Evolutionary conservation across 2,113 vertebrate species (phyloP).

Genomic region (Sapayoa aenigma): DNA sequence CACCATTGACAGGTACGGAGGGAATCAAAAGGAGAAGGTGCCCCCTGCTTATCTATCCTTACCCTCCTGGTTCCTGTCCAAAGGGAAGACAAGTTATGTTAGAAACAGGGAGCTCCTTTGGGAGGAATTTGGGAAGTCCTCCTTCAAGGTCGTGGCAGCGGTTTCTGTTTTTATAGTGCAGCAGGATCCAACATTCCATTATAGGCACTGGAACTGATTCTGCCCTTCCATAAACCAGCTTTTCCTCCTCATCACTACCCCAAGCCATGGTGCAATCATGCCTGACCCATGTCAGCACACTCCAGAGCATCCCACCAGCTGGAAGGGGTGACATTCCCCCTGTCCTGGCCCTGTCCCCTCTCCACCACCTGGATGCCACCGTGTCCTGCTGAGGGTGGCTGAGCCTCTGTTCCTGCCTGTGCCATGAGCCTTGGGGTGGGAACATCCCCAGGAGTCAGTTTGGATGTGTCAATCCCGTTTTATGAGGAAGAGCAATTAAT

Average conservation of each 20-base stretch:
- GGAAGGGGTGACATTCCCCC: background rate
- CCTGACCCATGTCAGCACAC: background rate
- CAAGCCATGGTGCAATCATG: background rate
- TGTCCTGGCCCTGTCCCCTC: too few species aligned
- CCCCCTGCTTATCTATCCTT: background rate
- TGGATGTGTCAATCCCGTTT: background rate
- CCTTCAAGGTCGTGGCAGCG: background rate
- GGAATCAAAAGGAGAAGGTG: background rate
- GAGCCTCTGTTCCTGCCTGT: background rate
- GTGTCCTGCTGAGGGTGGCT: fast-evolving
- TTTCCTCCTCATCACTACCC: background rate
- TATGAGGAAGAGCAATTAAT: background rate
- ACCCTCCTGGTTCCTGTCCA: background rate
- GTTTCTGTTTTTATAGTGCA: background rate
- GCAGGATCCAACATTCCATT: background rate
- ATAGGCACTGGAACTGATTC: background rate
- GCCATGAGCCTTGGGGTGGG: background rate
- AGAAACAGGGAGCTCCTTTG: background rate
- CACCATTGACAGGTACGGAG: background rate
- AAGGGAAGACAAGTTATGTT: background rate
- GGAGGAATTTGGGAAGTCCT: background rate
- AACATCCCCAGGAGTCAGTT: background rate
- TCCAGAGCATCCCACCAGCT: background rate
- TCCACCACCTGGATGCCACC: background rate
- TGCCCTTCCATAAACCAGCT: background rate